A percentile compares a stretch with the other conserved stretches of the same genome.
Evolutionary conservation across 1,140 invertebrate species (phyloP).

Genomic region (Drosophila saltans): DNA sequence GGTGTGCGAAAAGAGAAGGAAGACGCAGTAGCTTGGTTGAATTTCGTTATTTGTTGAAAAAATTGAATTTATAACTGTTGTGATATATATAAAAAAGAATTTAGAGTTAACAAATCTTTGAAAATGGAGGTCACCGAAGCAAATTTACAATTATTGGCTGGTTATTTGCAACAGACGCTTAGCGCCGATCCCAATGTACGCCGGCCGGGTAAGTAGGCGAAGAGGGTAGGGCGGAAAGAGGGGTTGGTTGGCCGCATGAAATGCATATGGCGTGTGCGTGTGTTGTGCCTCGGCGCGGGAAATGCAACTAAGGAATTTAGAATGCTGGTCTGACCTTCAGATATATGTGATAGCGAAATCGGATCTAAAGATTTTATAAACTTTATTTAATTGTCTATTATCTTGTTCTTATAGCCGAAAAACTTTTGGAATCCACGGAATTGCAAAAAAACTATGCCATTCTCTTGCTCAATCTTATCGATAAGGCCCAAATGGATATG

Average conservation of each 20-base stretch:
- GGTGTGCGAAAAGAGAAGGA: background rate
- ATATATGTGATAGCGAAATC: background rate
- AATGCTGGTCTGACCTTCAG: background rate
- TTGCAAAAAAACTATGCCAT: constrained; percentile 95
- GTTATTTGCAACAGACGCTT: constrained; percentile 95
- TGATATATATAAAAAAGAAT: constrained; percentile 23
- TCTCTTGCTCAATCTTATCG: constrained; percentile 92
- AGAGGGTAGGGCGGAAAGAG: background rate
- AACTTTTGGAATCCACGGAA: constrained; percentile 95
- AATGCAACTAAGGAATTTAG: constrained; percentile 31
- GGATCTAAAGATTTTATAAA: background rate
- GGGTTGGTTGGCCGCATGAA: constrained; percentile 1
- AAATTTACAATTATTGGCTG: constrained; percentile 90
- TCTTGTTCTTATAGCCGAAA: constrained; percentile 89
- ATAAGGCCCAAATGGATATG: constrained; percentile 90
- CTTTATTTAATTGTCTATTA: background rate
- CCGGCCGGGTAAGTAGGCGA: constrained; percentile 89
- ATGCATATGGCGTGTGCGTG: constrained; percentile 32
- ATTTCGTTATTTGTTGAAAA: constrained; percentile 46
- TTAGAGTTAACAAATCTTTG: constrained; percentile 20
- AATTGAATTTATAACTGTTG: constrained; percentile 2
- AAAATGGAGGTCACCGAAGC: constrained; percentile 92
- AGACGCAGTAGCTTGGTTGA: constrained; percentile 1
- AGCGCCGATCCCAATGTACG: constrained; percentile 91
- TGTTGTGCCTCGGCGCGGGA: constrained; percentile 55